Evolutionary conservation across 1,140 invertebrate genomes (phyloP).

Genomic region (Cydia pomonella): DNA sequence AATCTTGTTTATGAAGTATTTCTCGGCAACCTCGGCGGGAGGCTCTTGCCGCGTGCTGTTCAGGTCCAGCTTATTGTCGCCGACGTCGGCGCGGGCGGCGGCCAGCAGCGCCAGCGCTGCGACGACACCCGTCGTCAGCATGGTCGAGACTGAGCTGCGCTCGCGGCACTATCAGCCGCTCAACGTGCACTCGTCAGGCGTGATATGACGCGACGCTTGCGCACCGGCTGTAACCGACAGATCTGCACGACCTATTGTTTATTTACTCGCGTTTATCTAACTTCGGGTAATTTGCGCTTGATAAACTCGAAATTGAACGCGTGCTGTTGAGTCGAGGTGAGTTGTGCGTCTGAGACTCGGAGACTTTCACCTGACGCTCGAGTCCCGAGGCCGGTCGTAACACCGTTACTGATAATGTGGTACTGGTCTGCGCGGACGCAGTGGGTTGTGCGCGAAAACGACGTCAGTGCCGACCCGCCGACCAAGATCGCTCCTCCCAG

Average conservation of each 20-base stretch:
- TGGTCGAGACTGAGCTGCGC: constrained; percentile 61
- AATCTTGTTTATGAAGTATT: constrained; percentile 80
- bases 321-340: constrained; percentile 58
- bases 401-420: constrained; percentile 70
- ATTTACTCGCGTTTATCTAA: constrained; percentile 62
- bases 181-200: constrained; percentile 45
- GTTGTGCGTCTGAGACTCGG: constrained; percentile 68
- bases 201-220: constrained; percentile 52
- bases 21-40: constrained; percentile 70
- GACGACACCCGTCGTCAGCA: constrained; percentile 57
- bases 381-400: constrained; percentile 65
- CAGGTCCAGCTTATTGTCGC: constrained; percentile 36
- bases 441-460: background rate
- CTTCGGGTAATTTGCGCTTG: constrained; percentile 48
- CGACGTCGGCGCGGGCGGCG: constrained; percentile 40
- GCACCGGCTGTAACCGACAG: constrained; percentile 40
- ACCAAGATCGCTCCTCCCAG: background rate
- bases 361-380: constrained; percentile 71
- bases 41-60: constrained; percentile 52
- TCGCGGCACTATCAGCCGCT: constrained; percentile 63
- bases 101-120: constrained; percentile 53
- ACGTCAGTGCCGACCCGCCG: background rate
- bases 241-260: constrained; percentile 55
- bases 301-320: constrained; percentile 44
- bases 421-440: background rate